Conservation (phyloP, 2,113 vertebrate species). For the Osmerus eperlanus region DNA sequence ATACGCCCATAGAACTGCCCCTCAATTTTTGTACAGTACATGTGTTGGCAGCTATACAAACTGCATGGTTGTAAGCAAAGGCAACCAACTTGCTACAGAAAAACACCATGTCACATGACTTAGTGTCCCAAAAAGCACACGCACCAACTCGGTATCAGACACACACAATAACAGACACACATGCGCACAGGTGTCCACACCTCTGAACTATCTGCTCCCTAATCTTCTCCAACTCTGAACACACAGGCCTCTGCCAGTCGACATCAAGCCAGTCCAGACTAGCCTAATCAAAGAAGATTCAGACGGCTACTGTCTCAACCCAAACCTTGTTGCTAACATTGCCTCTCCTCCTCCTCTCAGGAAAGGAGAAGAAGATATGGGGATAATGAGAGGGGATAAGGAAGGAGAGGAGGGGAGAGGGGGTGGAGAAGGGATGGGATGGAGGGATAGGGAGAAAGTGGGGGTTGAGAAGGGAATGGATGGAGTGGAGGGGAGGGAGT, state of each 20-base stretch:
- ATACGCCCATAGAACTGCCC: too few species aligned
- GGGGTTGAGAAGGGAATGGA: not conserved
- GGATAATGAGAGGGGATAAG: slow-evolving; percentile 9
- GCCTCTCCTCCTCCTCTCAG: not conserved
- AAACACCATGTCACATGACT: too few species aligned
- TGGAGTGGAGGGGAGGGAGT: not conserved
- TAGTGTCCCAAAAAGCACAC: too few species aligned
- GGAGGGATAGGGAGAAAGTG: not conserved
- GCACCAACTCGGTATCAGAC: too few species aligned
- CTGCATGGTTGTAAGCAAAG: too few species aligned
- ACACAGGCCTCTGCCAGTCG: not conserved
- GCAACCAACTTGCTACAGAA: too few species aligned
- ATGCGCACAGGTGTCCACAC: not conserved
- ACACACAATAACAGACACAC: too few species aligned
- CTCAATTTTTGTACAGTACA: too few species aligned
- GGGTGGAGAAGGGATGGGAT: not conserved
- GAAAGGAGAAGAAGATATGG: not conserved
- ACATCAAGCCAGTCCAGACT: slow-evolving; percentile 26
- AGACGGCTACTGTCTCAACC: slow-evolving; percentile 5
- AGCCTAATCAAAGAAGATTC: slow-evolving; percentile 10
- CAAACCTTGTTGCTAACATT: not conserved
- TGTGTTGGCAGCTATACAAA: too few species aligned
- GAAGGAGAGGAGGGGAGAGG: slow-evolving; percentile 3
- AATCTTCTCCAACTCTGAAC: slow-evolving; percentile 3
- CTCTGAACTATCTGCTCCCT: not conserved